Evolutionary conservation across 2,113 vertebrate genomes (phyloP).

Genomic region (Callipepla californica): DNA sequence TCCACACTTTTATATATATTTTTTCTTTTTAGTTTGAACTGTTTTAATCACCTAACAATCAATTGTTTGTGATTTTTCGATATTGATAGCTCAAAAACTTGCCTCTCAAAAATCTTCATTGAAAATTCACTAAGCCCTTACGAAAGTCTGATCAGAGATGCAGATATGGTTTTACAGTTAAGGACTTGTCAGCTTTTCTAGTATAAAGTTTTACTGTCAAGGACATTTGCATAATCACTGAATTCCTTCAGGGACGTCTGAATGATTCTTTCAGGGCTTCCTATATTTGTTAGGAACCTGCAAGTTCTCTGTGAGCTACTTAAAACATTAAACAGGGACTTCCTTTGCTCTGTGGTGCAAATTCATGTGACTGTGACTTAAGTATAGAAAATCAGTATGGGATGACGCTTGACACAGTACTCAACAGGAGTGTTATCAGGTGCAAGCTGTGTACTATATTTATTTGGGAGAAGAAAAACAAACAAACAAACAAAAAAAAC

Average conservation of each 20-base stretch:
- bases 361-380: background rate
- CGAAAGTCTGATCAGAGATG: background rate
- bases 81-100: background rate
- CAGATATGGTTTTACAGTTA: background rate
- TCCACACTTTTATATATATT: background rate
- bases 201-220: constrained; percentile 4
- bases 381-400: background rate
- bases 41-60: background rate
- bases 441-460: background rate
- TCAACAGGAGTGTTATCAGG: background rate
- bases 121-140: background rate
- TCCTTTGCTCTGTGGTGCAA: background rate
- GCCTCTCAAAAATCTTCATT: background rate
- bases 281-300: background rate
- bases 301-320: background rate
- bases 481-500: background rate
- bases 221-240: background rate
- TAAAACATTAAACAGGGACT: background rate
- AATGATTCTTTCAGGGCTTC: background rate
- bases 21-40: background rate
- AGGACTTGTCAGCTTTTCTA: background rate
- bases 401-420: background rate
- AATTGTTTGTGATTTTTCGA: background rate
- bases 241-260: background rate
- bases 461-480: background rate